These are phyloP conservation scores for Rhamphomyia laevipes DNA, from an alignment of 2,888 invertebrate species.

Conservation along the genomic window DNA sequence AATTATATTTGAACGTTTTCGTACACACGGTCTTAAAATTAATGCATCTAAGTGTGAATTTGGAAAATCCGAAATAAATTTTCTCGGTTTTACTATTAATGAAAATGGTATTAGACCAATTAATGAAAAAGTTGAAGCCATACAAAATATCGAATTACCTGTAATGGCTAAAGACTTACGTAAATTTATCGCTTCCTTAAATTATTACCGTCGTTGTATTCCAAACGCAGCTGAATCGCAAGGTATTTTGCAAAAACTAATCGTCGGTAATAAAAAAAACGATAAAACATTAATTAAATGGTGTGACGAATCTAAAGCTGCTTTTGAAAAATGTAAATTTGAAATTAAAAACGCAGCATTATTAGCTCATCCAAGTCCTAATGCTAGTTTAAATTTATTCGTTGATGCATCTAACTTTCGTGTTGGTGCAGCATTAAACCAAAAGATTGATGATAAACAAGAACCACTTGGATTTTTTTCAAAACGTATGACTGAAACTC, in stretches of 20 bases:
- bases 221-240: too few relatives aligned
- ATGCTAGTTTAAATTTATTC: conserved; percentile 20
- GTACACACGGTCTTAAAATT: conserved; percentile 14
- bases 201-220: too few relatives aligned
- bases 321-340: too few relatives aligned
- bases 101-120: conserved; percentile 2
- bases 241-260: too few relatives aligned
- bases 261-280: neutral
- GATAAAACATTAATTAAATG: neutral
- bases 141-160: neutral
- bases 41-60: conserved; percentile 11
- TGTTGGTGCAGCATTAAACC: conserved; percentile 28
- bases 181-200: too few relatives aligned
- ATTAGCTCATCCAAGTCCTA: neutral
- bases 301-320: too few relatives aligned
- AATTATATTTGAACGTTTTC: conserved; percentile 12
- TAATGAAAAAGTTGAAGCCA: conserved; percentile 3
- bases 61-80: neutral
- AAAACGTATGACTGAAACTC: conserved; percentile 20
- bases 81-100: neutral
- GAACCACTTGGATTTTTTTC: conserved; percentile 30
- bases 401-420: too few relatives aligned
- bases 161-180: neutral
- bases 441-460: conserved; percentile 18
- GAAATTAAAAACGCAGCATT: too few relatives aligned